Conservation (phyloP, 1,140 invertebrate species). For the Heliconius nattereri region DNA sequence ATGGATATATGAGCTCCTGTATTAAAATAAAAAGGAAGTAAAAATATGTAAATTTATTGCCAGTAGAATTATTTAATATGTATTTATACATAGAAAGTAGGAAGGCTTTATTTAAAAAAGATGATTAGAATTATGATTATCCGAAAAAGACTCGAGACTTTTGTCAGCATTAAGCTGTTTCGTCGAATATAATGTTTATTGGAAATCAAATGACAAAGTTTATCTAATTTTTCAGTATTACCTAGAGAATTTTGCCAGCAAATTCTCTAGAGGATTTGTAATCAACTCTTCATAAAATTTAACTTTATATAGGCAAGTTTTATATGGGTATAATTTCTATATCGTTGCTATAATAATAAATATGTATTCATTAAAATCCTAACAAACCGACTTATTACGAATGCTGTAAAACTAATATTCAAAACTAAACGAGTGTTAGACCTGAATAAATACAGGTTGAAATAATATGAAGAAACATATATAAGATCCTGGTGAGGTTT, state of each 20-base stretch:
- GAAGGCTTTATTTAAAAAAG: not conserved
- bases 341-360: not conserved
- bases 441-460: not conserved
- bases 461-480: no score
- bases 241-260: not conserved
- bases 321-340: not conserved
- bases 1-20: not conserved
- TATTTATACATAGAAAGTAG: slow-evolving; percentile 11
- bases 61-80: not conserved
- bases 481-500: no score
- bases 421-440: not conserved
- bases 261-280: slow-evolving; percentile 13
- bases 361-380: not conserved
- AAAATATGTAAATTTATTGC: not conserved
- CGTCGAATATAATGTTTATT: slow-evolving; percentile 19
- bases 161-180: slow-evolving; percentile 17
- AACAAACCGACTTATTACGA: not conserved
- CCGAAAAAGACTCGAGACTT: not conserved
- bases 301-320: not conserved
- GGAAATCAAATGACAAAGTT: slow-evolving; percentile 19
- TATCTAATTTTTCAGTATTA: slow-evolving; percentile 19
- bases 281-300: not conserved
- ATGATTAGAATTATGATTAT: slow-evolving; percentile 19
- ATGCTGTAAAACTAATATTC: not conserved
- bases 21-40: not conserved